Evolutionary conservation across 2,888 invertebrate species (phyloP).

Genomic region (Erebia ligea): DNA sequence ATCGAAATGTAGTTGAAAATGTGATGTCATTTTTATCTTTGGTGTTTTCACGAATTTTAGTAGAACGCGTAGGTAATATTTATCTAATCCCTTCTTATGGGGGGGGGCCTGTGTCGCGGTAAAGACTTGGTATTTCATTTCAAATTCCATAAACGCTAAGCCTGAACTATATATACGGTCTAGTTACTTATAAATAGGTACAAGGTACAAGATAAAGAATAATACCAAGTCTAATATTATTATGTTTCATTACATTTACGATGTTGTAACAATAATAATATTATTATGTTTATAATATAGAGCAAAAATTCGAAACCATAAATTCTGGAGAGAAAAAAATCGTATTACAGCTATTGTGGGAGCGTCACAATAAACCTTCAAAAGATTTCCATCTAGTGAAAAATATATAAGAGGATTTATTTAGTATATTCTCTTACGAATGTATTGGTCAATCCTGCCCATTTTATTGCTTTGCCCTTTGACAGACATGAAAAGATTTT

Average conservation of each 20-base stretch:
- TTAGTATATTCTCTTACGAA: slow-evolving; percentile 60
- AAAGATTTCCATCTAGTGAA: slow-evolving; percentile 41
- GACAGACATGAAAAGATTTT: slow-evolving; percentile 60
- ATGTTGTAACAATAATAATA: slow-evolving; percentile 4
- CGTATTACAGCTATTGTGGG: slow-evolving; percentile 28
- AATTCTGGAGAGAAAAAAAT: slow-evolving; percentile 18
- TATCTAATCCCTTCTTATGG: not conserved
- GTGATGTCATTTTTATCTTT: not conserved
- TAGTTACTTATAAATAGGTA: slow-evolving; percentile 1
- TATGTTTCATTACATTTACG: slow-evolving; percentile 28
- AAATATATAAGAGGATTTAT: slow-evolving; percentile 55
- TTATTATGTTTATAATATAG: slow-evolving; percentile 8
- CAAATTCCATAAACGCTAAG: not conserved
- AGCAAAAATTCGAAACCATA: slow-evolving; percentile 16
- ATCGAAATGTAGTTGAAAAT: not conserved
- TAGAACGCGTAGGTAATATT: not conserved
- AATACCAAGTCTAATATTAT: slow-evolving; percentile 12
- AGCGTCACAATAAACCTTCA: slow-evolving; percentile 36
- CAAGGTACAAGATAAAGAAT: not conserved
- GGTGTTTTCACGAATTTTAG: not conserved
- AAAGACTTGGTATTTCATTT: not conserved
- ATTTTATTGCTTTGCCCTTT: slow-evolving; percentile 61
- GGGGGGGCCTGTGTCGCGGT: not conserved
- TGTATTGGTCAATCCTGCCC: slow-evolving; percentile 59
- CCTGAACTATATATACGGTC: not conserved